A percentile compares a stretch with the other conserved stretches of the same genome.
Conservation (phyloP, 2,113 vertebrate species). For the human (Homo sapiens) region DNA sequence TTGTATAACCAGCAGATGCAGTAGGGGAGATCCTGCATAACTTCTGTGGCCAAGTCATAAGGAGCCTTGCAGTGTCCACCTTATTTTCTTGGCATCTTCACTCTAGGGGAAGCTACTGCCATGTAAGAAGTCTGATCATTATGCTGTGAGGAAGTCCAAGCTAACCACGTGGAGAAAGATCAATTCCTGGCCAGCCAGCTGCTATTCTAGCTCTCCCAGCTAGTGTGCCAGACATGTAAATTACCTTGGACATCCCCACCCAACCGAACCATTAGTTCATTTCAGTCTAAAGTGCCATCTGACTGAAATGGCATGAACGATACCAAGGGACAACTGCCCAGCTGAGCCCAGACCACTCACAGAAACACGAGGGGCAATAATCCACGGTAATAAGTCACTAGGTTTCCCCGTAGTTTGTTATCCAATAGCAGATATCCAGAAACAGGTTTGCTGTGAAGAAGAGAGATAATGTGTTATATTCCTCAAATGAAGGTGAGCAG, state of each 20-base stretch:
- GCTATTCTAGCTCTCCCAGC: no score
- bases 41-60: neutral
- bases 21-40: neutral
- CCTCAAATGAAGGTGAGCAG: constrained; percentile 38
- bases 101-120: neutral
- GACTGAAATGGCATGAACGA: neutral
- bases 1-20: neutral
- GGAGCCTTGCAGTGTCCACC: neutral
- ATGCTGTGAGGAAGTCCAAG: neutral
- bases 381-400: neutral
- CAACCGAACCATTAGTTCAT: neutral
- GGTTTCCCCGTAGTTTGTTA: neutral
- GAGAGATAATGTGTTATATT: constrained; percentile 26
- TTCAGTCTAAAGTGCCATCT: neutral
- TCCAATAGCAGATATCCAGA: neutral
- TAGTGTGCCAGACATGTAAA: neutral
- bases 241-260: neutral
- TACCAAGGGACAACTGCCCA: neutral
- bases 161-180: neutral
- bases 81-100: neutral
- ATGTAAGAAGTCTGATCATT: neutral
- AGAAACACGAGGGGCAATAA: neutral
- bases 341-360: neutral
- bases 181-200: neutral
- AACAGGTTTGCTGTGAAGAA: neutral